Base-by-base conservation (phyloP, 2,113 vertebrate species). In the Tiliqua scincoides region DNA sequence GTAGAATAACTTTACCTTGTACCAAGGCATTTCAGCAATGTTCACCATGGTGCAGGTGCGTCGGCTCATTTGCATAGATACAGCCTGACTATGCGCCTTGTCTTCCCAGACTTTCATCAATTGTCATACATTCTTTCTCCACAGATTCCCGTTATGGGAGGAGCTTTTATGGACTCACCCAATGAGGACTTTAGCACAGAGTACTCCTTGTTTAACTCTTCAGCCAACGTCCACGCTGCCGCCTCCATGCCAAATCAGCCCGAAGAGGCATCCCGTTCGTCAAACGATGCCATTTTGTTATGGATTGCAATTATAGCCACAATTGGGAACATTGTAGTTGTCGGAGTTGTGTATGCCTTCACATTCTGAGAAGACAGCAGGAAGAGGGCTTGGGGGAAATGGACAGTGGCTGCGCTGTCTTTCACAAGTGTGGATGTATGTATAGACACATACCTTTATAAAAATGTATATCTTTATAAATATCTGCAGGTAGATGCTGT, bases 251-350 rank as follows among this genome's bases (percentile, higher is more conserved):
- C 97, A 30, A 97, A 96, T 87, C 98, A 97, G 86, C 96, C 90
- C 17, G 98, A 99, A 37, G 98, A 99, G 85, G 94, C 97, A 1
- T 94, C 98, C 25, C 96, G 96, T 61, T 97, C 98, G 94, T 99
- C 98, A 93, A 98, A 97, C 0, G 99, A 99, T 11, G 98, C 98
- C 65, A 98, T 99, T 91, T 96, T 99, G 97, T 95, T 99, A 75
- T 99, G 99, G 99, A 99, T 99, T 85, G 99, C 98, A 90, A 98
- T 99, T 87, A 96, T 99, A 32, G 99, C 99, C 48, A 99, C 98
- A 1, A 98, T 99, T 87, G 99, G 99, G 72, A 99, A 99, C 95
- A 99, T 99, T 18, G 98, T 99, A 94, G 99, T 99, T 91, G 98
- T 99, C 15, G 98, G 99, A 35, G 96, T 99, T 25, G 99, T 99